Evolutionary conservation across 2,888 invertebrate genomes (phyloP), one percentile per base, ranked within the genome.

Genomic region (Pemphredon lugubris): DNA sequence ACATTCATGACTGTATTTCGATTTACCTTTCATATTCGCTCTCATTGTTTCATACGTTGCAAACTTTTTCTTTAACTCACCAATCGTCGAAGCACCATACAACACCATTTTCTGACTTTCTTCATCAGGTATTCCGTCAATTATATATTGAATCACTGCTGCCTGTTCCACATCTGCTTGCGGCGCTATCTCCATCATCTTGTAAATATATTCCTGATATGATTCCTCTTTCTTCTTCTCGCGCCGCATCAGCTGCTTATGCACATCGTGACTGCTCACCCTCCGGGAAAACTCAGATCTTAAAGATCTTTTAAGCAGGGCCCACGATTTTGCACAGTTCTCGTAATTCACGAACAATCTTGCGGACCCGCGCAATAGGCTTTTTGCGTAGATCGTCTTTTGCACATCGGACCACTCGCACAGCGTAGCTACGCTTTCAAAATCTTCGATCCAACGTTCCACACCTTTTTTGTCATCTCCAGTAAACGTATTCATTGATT

Each of bases 351-450:
- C 39, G 13, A 50, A 64, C 11, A 68, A n/a, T 32, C 51, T 57
- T 1, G 66, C 69, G 0, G 66, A 69, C 2, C 75, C 69, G 1
- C 50, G 16, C 1, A 75, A 18, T 26, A 72, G 21, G 3, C 60
- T 53, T 42, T 72, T 60, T 2, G 72, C 75, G 13, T 75, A 66
- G 2, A 69, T 18, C 2, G 65, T 20, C 13, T 64, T 75, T 11
- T 75, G 69, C 0, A 58, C 26, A 0, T 73, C 65, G 7, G 40
- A 51, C 71, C 68, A 73, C 1, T 68, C 20, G 34, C 76, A 73
- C 16, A 75, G n/a, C 2, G 32, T 20, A 2, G 61, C 70, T 18
- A 21, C 50, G 0, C 73, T 71, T 18, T 76, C 71, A 32, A 76
- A 70, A 0, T 73, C 70, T 18, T 47, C 34, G 0, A 73, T 34